phyloP scores from a whole-genome alignment of 2,797 vertebrate genomes.

The Enteromius viviparus region DNA sequence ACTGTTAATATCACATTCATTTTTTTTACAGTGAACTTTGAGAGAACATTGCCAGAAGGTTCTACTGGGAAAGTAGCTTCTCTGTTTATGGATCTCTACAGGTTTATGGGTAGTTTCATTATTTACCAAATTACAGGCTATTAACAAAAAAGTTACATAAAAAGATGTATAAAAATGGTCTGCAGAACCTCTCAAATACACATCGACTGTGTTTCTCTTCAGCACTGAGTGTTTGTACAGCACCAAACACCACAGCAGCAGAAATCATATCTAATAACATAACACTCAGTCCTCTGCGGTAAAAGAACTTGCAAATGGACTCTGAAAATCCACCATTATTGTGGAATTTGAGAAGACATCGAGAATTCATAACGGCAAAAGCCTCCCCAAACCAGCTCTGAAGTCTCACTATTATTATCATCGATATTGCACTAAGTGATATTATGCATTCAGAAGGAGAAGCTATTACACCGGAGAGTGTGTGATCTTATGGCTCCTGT shows the following conservation, averaged over 20 bases:
- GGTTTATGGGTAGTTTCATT: neutral
- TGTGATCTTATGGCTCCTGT: constrained; percentile 57
- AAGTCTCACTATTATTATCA: constrained; percentile 20
- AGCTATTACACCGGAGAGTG: constrained; percentile 13
- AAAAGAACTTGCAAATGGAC: constrained; percentile 20
- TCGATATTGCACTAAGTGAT: constrained; percentile 31
- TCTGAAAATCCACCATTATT: constrained; percentile 5
- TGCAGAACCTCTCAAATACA: neutral
- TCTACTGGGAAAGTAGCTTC: neutral
- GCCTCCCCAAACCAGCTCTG: constrained; percentile 8
- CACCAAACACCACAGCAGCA: neutral
- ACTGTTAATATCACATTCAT: no score
- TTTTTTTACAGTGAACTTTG: neutral
- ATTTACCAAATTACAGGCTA: neutral
- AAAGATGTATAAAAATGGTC: neutral
- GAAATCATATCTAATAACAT: constrained; percentile 11
- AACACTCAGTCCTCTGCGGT: constrained; percentile 1
- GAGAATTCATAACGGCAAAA: neutral
- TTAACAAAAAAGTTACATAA: neutral
- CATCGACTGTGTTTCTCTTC: neutral
- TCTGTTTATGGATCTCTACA: neutral
- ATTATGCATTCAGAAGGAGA: constrained; percentile 57
- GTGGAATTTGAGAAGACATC: constrained; percentile 5
- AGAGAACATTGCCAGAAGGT: neutral
- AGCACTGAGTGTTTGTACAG: neutral